A percentile compares a stretch with the other conserved stretches of the same genome.
phyloP scores from a whole-genome alignment of 2,797 vertebrate genomes.

The Oceanodroma leucorhoa region DNA sequence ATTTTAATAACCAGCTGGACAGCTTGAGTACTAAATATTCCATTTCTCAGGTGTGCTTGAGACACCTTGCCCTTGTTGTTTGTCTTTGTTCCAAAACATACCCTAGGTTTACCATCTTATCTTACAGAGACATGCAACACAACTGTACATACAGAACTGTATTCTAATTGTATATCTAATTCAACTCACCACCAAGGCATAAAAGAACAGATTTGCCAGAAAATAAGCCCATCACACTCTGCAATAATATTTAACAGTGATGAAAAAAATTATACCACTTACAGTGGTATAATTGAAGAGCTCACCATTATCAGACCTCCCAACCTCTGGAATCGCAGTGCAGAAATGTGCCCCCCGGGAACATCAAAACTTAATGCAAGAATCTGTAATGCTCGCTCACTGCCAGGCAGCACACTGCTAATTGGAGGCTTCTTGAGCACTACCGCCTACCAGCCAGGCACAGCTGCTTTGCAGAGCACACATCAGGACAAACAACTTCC shows the following conservation, averaged over 20 bases:
- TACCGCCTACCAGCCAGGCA: background rate
- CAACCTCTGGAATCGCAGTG: background rate
- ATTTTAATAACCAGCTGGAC: background rate
- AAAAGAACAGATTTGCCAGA: background rate
- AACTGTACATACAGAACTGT: background rate
- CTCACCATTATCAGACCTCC: background rate
- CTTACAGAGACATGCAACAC: background rate
- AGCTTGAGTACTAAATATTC: background rate
- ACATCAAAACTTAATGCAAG: background rate
- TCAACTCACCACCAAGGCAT: background rate
- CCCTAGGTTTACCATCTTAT: background rate
- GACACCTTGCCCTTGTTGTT: background rate
- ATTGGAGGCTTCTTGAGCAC: background rate
- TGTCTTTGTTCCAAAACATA: background rate
- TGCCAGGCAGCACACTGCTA: background rate
- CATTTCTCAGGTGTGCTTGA: background rate
- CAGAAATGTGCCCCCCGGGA: background rate
- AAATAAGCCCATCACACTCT: background rate
- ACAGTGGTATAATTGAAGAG: background rate
- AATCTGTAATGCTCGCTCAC: fast-evolving
- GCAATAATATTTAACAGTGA: background rate
- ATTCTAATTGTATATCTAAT: background rate
- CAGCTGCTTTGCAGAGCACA: background rate
- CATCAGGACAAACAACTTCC: background rate
- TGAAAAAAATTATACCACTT: background rate